Base-by-base conservation (phyloP, 2,888 invertebrate species). In the Ormyrus pomaceus region DNA sequence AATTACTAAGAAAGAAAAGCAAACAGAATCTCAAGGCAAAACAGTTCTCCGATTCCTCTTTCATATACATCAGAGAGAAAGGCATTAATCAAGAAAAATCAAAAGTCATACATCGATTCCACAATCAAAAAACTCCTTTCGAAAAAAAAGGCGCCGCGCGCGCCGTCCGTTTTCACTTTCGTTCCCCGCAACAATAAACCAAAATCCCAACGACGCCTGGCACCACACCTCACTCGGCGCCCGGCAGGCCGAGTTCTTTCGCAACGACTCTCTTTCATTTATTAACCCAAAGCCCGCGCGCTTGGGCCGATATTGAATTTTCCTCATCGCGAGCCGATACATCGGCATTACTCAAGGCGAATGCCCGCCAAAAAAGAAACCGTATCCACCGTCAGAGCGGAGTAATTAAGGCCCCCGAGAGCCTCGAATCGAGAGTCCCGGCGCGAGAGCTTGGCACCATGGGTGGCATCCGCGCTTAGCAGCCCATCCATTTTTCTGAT, bases 401-500 rank as follows among this genome's bases (percentile, higher is more conserved):
- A 75, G 75, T 64, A 77, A 77, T 77, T 77, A 77, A 68, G 55
- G 53, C 19, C 62, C 58, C 45, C 74, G 53, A 64, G 64, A 62
- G 69, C 66, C 7, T 69, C 77, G 62, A 80, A 74, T 80, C 74
- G 76, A 79, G 55, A 34, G 13, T 34, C 9, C 58, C 19, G 55
- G 48, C 34, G 11, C 4, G 51, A 55, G 53, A 10, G 82, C 84
- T 9, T 8, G 83, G 83, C 90, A 85, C 90, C 89, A 88, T 90
- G 90, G 90, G 89, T 89, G 90, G 90, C 87, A 79, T 86, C 87
- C 55, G 53, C 69, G 69, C 87, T 90, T 90, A 90, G 89, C 90
- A 89, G 90, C 89, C 89, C 88, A 90, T 90, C 89, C 87, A 90
- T 90, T 90, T 90, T 90, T 90, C 88, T 89, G 89, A 88, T 89